phyloP scores from a whole-genome alignment of 2,888 invertebrate species.

The Drosophila phalerata region DNA sequence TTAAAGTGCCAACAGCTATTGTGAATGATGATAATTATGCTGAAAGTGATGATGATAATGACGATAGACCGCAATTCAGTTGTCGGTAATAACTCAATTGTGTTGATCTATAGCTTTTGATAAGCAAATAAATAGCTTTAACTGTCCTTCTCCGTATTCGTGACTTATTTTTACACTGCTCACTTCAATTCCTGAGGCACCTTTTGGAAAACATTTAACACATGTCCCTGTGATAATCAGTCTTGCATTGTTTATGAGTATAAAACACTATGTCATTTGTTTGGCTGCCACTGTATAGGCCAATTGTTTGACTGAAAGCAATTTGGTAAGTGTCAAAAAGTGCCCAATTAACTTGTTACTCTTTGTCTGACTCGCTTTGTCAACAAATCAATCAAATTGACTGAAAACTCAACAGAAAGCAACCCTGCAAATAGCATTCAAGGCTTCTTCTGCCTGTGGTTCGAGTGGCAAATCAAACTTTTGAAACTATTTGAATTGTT shows the following conservation, averaged over 20 bases:
- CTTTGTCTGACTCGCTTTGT: conserved; percentile 40
- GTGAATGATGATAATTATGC: conserved; percentile 34
- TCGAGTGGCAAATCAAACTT: conserved; percentile 61
- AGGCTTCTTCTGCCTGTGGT: conserved; percentile 16
- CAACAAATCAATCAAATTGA: conserved; percentile 80
- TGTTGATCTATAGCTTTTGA: conserved; percentile 65
- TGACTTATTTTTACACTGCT: conserved; percentile 27
- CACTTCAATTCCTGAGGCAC: conserved; percentile 9
- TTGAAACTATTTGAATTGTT: conserved; percentile 69
- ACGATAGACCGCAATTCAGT: conserved; percentile 67
- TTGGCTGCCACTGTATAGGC: conserved; percentile 13
- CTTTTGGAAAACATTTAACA: conserved; percentile 15
- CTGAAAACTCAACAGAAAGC: conserved; percentile 62
- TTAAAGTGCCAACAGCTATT: conserved; percentile 47
- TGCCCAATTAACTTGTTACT: conserved; percentile 66
- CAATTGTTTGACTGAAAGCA: conserved; percentile 31
- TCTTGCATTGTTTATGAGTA: conserved; percentile 1
- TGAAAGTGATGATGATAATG: conserved; percentile 27
- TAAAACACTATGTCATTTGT: conserved; percentile 2
- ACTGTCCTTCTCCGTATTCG: conserved; percentile 12
- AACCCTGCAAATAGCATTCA: conserved; percentile 27
- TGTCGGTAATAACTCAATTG: conserved; percentile 77
- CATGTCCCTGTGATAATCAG: conserved; percentile 12
- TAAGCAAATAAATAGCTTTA: conserved; percentile 46
- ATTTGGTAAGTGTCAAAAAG: conserved; percentile 69